phyloP scores from a whole-genome alignment of 2,888 invertebrate species.

The Isotomurus palustris region DNA sequence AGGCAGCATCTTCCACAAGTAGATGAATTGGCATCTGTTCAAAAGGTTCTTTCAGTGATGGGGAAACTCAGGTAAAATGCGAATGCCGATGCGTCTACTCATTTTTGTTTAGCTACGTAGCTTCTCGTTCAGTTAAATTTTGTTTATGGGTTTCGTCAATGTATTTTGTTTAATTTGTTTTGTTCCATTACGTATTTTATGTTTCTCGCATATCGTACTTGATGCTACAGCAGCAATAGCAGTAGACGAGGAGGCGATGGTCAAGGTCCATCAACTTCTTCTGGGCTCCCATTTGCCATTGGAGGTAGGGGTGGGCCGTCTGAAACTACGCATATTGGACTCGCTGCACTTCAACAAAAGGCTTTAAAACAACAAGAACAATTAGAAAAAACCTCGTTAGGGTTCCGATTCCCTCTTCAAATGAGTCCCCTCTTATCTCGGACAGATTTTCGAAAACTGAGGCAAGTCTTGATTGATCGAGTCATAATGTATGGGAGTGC shows the following conservation, averaged over 20 bases:
- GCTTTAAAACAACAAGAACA: constrained; percentile 60
- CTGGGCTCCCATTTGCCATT: constrained; percentile 17
- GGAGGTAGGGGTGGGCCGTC: constrained; percentile 13
- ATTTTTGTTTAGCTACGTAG: constrained; percentile 8
- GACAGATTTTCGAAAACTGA: constrained; percentile 17
- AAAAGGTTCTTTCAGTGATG: constrained; percentile 45
- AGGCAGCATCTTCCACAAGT: constrained; percentile 59
- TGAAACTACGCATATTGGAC: constrained; percentile 57
- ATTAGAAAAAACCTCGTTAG: constrained; percentile 45
- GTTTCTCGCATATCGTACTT: neutral
- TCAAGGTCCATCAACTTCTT: constrained; percentile 36
- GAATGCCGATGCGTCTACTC: too few species aligned
- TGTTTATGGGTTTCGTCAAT: neutral
- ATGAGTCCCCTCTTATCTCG: constrained; percentile 40
- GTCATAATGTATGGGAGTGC: neutral
- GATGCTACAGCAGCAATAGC: neutral
- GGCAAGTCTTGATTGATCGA: constrained; percentile 1
- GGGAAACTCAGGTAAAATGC: constrained; percentile 40
- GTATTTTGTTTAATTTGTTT: neutral
- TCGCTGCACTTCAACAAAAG: constrained; percentile 72
- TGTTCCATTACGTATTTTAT: neutral
- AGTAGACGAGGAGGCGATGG: constrained; percentile 17
- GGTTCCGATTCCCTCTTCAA: constrained; percentile 43
- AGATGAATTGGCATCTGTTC: constrained; percentile 45
- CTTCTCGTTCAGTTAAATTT: neutral